Conservation (phyloP, 2,797 vertebrate species). For the Prionace glauca region DNA sequence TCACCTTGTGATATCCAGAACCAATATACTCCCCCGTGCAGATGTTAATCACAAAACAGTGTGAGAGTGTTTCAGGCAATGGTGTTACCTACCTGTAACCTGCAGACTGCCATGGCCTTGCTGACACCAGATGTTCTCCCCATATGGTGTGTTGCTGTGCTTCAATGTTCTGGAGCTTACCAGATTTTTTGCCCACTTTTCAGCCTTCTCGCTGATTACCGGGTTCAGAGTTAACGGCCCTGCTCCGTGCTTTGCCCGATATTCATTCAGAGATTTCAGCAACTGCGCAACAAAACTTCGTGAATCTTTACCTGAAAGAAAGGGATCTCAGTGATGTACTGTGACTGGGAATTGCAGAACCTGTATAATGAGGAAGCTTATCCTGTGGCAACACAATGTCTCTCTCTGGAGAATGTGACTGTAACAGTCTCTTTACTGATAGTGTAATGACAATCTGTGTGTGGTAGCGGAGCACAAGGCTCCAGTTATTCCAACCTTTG, state of each 20-base stretch:
- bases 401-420: not conserved
- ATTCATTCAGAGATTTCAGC: conserved; percentile 43
- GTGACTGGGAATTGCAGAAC: not conserved
- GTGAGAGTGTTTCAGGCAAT: not conserved
- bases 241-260: conserved; percentile 43
- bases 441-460: not conserved
- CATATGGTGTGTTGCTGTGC: conserved; percentile 43
- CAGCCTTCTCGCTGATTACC: conserved; percentile 41
- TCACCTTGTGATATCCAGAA: not conserved
- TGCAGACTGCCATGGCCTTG: not conserved
- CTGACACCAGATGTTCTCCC: conserved; percentile 47
- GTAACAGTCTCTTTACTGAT: not conserved
- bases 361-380: not conserved
- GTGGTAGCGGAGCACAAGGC: not conserved
- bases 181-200: conserved; percentile 45
- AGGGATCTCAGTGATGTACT: not conserved
- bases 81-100: not conserved
- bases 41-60: not conserved
- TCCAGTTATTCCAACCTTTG: too few species aligned
- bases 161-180: conserved; percentile 40
- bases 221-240: conserved; percentile 42
- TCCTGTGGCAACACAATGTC: not conserved
- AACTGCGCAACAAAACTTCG: conserved; percentile 43
- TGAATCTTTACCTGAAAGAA: conserved; percentile 27
- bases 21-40: not conserved